Base-by-base conservation (phyloP, 2,888 invertebrate genomes). In the Hirtodrosophila duncani region DNA sequence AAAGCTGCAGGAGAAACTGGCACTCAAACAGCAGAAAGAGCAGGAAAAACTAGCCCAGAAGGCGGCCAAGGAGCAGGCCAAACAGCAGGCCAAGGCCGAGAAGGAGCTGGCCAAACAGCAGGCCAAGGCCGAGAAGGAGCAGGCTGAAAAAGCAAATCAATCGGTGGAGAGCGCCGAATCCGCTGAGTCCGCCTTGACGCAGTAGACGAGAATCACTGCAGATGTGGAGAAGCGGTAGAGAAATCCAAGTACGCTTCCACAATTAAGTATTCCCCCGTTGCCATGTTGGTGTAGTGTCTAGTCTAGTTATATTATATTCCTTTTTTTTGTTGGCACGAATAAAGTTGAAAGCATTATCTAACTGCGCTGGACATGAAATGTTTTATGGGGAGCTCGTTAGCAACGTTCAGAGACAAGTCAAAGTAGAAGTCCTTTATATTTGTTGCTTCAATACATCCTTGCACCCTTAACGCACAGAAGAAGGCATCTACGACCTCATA, bases 1-100 rank as follows among this genome's bases (percentile, higher is more conserved):
- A 14, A 83, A 84, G 57, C 38, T 58, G 2, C 55, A 59, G 14
- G 58, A 70, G 29, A 83, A 84, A 42, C 46, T 63, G 11, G 61
- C 66, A 8, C 69, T 63, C 17, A 82, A 77, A 20, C 67, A 79
- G 33, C 61, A 81, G 43, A 83, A 84, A 36, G 48, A 69, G 10
- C 44, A 64, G 30, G 75, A 77, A 18, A 83, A 83, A 23, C 49
- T 56, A 6, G 81, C 80, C 8, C 68, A 64, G 26, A 83, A 84
- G 33, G 64, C 67, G 2, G 75, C 75, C 31, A 84, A 83, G 45
- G 70, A 74, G 34, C 43, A 46, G 29, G 71, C 67, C 13, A 83
- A 84, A 42, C 45, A 67, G 46, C 55, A 58, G 24, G 69, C 78
- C 34, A 67, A 81, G 42, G 27, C 45, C n/a, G 49, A 38, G 36